These are phyloP conservation scores for Gopherus flavomarginatus DNA, from an alignment of 2,113 vertebrate genomes.

Conservation along the genomic window DNA sequence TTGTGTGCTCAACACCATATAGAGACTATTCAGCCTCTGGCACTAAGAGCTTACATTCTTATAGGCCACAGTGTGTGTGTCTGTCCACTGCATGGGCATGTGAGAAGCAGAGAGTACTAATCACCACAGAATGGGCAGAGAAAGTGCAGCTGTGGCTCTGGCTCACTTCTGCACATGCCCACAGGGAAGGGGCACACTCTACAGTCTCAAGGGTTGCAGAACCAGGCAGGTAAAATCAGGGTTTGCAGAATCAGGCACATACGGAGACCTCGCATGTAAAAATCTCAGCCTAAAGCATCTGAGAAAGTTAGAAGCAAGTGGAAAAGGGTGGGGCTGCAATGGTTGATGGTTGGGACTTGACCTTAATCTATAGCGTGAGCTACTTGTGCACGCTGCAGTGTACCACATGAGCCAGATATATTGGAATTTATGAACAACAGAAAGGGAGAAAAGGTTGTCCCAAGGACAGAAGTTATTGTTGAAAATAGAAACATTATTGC, in stretches of 20 bases:
- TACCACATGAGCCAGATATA: neutral
- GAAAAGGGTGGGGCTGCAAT: neutral
- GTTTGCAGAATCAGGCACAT: neutral
- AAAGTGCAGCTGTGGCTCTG: neutral
- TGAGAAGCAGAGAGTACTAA: neutral
- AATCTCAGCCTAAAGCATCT: neutral
- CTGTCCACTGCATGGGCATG: neutral
- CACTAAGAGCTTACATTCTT: neutral
- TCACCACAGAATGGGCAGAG: neutral
- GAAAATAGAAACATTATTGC: neutral
- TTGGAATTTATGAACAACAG: neutral
- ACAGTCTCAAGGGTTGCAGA: neutral
- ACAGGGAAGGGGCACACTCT: neutral
- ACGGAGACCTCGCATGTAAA: neutral
- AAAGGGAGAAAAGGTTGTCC: neutral
- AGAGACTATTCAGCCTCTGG: neutral
- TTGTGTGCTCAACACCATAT: rapidly evolving
- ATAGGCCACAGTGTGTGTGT: neutral
- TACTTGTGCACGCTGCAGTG: neutral
- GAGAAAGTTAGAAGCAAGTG: neutral
- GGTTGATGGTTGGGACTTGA: neutral
- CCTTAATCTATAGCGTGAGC: rapidly evolving
- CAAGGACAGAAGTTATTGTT: neutral
- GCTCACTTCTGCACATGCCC: neutral
- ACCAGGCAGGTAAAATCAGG: too few relatives aligned